A percentile compares a stretch with the other conserved stretches of the same genome.
phyloP scores from a whole-genome alignment of 2,797 vertebrate species.

The Lacerta bilineata region DNA sequence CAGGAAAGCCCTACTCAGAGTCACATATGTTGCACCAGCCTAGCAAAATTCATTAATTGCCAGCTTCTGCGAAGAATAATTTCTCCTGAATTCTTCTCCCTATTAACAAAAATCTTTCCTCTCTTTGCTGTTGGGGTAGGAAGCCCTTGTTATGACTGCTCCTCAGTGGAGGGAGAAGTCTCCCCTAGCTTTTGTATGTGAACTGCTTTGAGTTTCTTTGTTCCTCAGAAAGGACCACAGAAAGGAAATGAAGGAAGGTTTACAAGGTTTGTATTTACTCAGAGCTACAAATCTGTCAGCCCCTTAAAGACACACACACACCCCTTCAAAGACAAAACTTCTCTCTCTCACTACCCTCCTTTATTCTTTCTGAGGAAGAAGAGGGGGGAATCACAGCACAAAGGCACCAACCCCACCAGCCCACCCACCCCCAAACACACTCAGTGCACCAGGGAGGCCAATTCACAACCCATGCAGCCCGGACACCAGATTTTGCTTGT shows the following conservation, averaged over 20 bases:
- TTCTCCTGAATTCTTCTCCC: slow-evolving; percentile 7
- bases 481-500: slow-evolving; percentile 44
- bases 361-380: neutral
- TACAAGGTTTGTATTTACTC: slow-evolving; percentile 74
- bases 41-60: slow-evolving; percentile 46
- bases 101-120: neutral
- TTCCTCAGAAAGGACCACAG: slow-evolving; percentile 68
- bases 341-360: neutral
- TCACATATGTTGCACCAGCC: slow-evolving; percentile 61
- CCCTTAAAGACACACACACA: slow-evolving; percentile 61
- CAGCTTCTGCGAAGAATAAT: neutral
- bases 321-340: slow-evolving; percentile 33
- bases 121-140: neutral
- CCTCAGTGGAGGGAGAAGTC: neutral
- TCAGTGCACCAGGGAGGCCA: neutral
- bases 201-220: slow-evolving; percentile 61
- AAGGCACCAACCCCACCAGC: neutral
- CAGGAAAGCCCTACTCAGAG: slow-evolving; percentile 72
- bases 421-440: no score
- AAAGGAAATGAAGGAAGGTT: slow-evolving; percentile 73
- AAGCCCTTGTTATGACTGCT: neutral
- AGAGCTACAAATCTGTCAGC: slow-evolving; percentile 73
- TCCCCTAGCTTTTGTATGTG: slow-evolving; percentile 6
- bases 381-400: neutral
- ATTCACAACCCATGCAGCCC: slow-evolving; percentile 43